Evolutionary conservation across 2,797 vertebrate genomes (phyloP), one percentile per base, ranked within the genome.

Genomic region (Acanthurus lineatus): DNA sequence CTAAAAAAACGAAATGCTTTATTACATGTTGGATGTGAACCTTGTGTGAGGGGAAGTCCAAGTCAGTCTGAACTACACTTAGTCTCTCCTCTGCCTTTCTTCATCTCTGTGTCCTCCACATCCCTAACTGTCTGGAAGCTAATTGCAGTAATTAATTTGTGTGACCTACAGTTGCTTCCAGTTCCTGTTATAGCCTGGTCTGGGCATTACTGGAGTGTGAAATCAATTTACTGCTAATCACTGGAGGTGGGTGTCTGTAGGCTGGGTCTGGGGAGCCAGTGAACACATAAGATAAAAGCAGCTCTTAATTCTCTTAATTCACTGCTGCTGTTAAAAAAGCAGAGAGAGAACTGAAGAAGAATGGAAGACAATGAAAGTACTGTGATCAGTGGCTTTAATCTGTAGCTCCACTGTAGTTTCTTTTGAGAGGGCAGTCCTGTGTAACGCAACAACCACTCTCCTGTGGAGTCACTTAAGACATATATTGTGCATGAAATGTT

Each of bases 151-250:
- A 91, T 91, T 89, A 86, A 89, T 88, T 90, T 86, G 82, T 79
- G 83, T 81, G 85, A 91, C 81, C 86, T 85, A 78, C 75, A 80
- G 84, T 88, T 82, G 77, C 79, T 83, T 79, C 78, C 79, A 86
- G 85, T 85, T 85, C 81, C 83, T 81, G 85, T 87, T 88, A 69
- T 65, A 86, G 79, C 84, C 49, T 45, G 3, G 77, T 82, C 83
- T 71, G 85, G 69, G 81, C 67, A 76, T 88, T 81, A 83, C 80
- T 86, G 84, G 72, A 89, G 90, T 86, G 85, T 89, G 85, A 89
- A 92, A 92, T 92, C 85, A 92, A 89, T 90, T 87, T 88, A 64
- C 73, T 84, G 83, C 85, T 90, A 88, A 92, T 92, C 87, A 87
- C 78, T 85, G 79, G 60, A 85, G 77, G 87, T 89, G 76, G 87